Base-by-base conservation (phyloP, 2,888 invertebrate species). In the Pollenia labialis region DNA sequence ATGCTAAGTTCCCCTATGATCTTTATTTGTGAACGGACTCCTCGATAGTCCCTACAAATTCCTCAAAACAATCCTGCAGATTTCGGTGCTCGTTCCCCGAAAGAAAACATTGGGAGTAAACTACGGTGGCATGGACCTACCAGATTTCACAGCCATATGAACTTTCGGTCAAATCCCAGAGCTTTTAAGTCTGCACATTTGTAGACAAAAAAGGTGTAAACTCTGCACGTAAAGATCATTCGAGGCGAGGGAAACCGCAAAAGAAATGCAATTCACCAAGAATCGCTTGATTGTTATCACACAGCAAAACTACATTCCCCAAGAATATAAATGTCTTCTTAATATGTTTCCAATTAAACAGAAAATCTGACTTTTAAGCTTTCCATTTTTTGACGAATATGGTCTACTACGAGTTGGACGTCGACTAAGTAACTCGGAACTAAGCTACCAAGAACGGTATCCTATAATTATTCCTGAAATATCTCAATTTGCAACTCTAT, bases 81-180 rank as follows among this genome's bases (percentile, higher is more conserved):
- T 40, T 12, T 79, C 2, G 79, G 40, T 23, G 60, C 44, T 12
- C 69, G 80, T 52, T 8, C 52, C 11, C 76, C 52, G 1, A 18
- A 52, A 1, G 52, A 76, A 52, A 50, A 52, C 9, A 64, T 76
- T 6, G 64, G 46, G 14, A 44, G n/a, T 42, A n/a, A 10, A n/a
- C 44, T 71, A 50, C 56, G 71, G 71, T 71, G 71, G 71, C 71
- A 71, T 18, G 54, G 54, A 2, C 56, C 71, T 12, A 10, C 75
- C 4, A 62, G 75, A 50, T n/a, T 60, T 8, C 48, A 4, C 12
- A 62, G 16, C 52, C 46, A 1, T 4, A 1, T 40, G 56, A 42
- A 56, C 14, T 52, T 8, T 68, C 1, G 50, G 50, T 50, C 50
- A 6, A 4, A 68, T n/a, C 69, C 69, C 2, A 32, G 54, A 69